A percentile compares a stretch with the other conserved stretches of the same genome.
Evolutionary conservation across 2,113 vertebrate species (phyloP).

Genomic region (Phrynosoma blainvillii): DNA sequence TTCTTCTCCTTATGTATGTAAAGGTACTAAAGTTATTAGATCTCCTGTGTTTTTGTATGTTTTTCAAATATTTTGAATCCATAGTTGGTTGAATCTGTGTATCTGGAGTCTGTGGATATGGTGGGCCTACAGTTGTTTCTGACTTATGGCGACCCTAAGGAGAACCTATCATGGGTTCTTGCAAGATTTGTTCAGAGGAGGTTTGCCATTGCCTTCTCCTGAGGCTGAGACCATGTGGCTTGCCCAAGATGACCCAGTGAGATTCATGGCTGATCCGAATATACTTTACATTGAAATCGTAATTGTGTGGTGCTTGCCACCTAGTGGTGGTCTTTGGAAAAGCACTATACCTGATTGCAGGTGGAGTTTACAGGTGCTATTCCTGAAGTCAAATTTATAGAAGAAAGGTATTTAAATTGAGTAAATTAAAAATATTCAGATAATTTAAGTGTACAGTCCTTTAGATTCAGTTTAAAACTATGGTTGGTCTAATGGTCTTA

Average conservation of each 20-base stretch:
- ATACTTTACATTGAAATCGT: background rate
- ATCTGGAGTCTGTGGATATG: too few relatives aligned
- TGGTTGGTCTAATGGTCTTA: background rate
- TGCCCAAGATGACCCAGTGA: background rate
- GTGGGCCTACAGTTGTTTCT: background rate
- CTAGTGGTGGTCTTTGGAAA: constrained; percentile 4
- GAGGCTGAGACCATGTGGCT: too few relatives aligned
- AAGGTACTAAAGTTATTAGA: too few relatives aligned
- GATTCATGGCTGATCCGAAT: background rate
- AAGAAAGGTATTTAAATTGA: background rate
- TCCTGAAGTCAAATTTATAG: background rate
- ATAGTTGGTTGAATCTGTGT: too few relatives aligned
- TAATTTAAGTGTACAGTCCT: background rate
- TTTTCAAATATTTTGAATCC: too few relatives aligned
- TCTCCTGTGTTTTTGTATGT: too few relatives aligned
- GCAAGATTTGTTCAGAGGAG: too few relatives aligned
- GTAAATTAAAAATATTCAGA: too few relatives aligned
- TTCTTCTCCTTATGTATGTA: too few relatives aligned
- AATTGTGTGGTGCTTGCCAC: background rate
- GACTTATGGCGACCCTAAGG: too few relatives aligned
- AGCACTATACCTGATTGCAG: background rate
- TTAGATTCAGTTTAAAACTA: background rate
- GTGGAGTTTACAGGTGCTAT: background rate
- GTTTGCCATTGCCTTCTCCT: too few relatives aligned
- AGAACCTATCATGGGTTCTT: too few relatives aligned